Conservation (phyloP, 2,797 vertebrate genomes). For the Macropodus opercularis region DNA sequence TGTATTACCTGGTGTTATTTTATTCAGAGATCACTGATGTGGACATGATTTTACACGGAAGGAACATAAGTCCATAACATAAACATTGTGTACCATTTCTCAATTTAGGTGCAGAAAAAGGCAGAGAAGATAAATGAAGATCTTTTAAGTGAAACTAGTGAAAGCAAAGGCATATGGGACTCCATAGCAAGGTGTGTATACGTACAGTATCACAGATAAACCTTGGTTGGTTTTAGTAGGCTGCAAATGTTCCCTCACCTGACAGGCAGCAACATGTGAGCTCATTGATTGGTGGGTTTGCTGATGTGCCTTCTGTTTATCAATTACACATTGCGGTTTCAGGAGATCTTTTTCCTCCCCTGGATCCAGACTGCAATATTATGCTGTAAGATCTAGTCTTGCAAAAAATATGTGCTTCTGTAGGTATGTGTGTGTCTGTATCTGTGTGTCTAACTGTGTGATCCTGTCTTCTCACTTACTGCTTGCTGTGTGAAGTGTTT, state of each 20-base stretch:
- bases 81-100: slow-evolving; percentile 26
- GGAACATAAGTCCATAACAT: background rate
- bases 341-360: slow-evolving; percentile 73
- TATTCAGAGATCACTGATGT: background rate
- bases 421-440: slow-evolving; percentile 77
- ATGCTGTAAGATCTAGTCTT: slow-evolving; percentile 82
- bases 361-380: slow-evolving; percentile 78
- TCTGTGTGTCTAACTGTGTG: slow-evolving; percentile 73
- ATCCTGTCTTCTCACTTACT: slow-evolving; percentile 79
- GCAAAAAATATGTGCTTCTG: slow-evolving; percentile 83
- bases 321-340: slow-evolving; percentile 66
- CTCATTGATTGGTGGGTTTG: slow-evolving; percentile 44
- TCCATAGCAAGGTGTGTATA: slow-evolving; percentile 87
- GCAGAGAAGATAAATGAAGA: slow-evolving; percentile 89
- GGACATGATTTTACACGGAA: background rate
- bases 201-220: background rate
- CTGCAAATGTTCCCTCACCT: slow-evolving; percentile 14
- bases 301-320: slow-evolving; percentile 51
- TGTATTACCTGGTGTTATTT: slow-evolving; percentile 7
- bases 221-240: background rate
- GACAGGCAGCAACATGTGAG: slow-evolving; percentile 31
- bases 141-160: slow-evolving; percentile 84
- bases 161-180: slow-evolving; percentile 84
- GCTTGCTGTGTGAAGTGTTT: slow-evolving; percentile 85
- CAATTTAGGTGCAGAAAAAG: slow-evolving; percentile 90